Base-by-base conservation (phyloP, 1,140 invertebrate species). In the Platorchestia sp. region DNA sequence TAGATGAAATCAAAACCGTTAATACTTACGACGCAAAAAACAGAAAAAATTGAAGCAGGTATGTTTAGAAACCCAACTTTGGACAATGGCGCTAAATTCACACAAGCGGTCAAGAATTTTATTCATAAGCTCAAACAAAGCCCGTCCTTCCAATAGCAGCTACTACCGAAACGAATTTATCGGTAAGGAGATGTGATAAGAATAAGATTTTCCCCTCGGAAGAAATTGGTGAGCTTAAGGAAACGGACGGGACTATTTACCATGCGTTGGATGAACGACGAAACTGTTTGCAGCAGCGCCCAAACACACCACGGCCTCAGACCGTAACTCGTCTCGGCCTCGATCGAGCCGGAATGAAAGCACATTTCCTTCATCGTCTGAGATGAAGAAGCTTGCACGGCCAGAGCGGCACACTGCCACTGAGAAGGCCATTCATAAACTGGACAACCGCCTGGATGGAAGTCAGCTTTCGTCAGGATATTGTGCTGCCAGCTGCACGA, bases 211-310 rank as follows among this genome's bases (percentile, higher is more conserved):
- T 45, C 45, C 43, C 22, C 40, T 45, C 43, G 45, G 40, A 93
- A 44, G 91, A 93, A 93, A 93, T 93, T 93, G 91, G 91, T 45
- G 43, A 93, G 91, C 91, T 93, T 93, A 93, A 47, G 91, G 43
- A 93, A 93, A 93, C 44, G 91, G 91, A 93, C 43, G 91, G 45
- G 40, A 47, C 43, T 93, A 93, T 93, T 93, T 93, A 44, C 91
- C 91, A 93, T 93, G 91, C 91, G 91, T 93, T 44, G 44, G 91
- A 93, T 93, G 91, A 93, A 93, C 45, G 91, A 93, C 91, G 43
- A 45, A 45, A 93, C 91, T 40, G 91, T 47, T 93, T 47, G 43
- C 45, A 93, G 91, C 36, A 75, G 45, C 91, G 40, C 14, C 91
- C 44, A n/a, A 47, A 45, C 43, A 44, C 91, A 40, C 44, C 91